Base-by-base conservation (phyloP, 1,140 invertebrate genomes). In the Cheumatopsyche charites region DNA sequence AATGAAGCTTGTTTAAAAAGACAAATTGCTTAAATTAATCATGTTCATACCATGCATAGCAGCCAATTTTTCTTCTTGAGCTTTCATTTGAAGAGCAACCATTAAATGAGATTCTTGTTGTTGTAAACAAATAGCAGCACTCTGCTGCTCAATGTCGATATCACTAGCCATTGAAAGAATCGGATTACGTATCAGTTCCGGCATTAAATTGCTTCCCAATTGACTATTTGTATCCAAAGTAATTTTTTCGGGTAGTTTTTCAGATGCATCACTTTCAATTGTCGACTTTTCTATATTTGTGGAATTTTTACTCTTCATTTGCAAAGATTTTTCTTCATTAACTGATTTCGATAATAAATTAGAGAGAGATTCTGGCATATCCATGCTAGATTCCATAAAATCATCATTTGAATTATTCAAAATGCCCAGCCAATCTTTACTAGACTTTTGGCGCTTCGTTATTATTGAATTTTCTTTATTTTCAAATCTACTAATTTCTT, bases 21-120 rank as follows among this genome's bases (percentile, higher is more conserved):
- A 43, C n/a, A 7, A 43, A 43, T n/a, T 43, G 7, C 7, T 43
- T 43, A 43, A 43, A 43, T 9, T 9, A 9, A 43, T 9, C n/a
- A 62, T 41, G 11, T 17, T 43, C 42, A 29, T 25, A 85, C 83
- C 75, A 65, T 82, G 82, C 78, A 85, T 79, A 3, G 81, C 79
- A 45, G 80, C 81, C 17, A 85, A 77, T 76, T 82, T 83, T 75
- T 85, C 83, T 75, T 85, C 83, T 67, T 85, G 83, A 0, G 82
- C 82, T 76, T 84, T 84, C 21, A 85, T 75, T 69, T 85, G 83
- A 62, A 85, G 63, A 12, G 83, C 83, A 26, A 85, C 79, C 82
- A 84, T 81, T 49, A 85, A 69, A 63, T 85, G 83, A 0, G 83
- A 81, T 68, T 85, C 82, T 62, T 85, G 82, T 74, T 85, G 82